A percentile compares a stretch with the other conserved stretches of the same genome.
phyloP scores from a whole-genome alignment of 92 coral and sea anemone genomes.

The Palythoa grandiflora region DNA sequence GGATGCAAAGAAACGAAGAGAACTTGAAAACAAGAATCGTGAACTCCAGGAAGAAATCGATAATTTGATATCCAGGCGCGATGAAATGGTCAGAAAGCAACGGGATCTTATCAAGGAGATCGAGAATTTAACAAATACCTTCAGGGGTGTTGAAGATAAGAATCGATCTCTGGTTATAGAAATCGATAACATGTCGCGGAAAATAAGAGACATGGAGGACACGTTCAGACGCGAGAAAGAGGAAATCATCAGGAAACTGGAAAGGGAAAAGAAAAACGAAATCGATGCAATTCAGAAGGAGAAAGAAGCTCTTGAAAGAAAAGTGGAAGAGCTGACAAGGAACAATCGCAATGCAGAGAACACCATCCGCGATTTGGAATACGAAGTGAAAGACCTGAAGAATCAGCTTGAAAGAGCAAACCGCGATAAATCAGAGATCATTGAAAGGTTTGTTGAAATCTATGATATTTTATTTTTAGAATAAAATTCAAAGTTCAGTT shows the following conservation, averaged over 20 bases:
- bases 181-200: slow-evolving; percentile 71
- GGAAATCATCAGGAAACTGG: slow-evolving; percentile 68
- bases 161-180: slow-evolving; percentile 73
- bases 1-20: slow-evolving; percentile 70
- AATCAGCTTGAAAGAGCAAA: slow-evolving; percentile 27
- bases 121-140: slow-evolving; percentile 66
- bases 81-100: slow-evolving; percentile 75
- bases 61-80: slow-evolving; percentile 67
- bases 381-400: slow-evolving; percentile 50
- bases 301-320: slow-evolving; percentile 67
- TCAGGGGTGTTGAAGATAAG: slow-evolving; percentile 68
- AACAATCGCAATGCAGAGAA: slow-evolving; percentile 66
- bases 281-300: slow-evolving; percentile 68
- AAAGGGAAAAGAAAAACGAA: slow-evolving; percentile 74
- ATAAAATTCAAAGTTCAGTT: neutral
- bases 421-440: slow-evolving; percentile 27
- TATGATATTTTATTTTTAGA: neutral
- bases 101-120: slow-evolving; percentile 72
- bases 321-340: slow-evolving; percentile 64
- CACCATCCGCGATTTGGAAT: slow-evolving; percentile 63
- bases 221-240: slow-evolving; percentile 79
- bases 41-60: slow-evolving; percentile 76
- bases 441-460: slow-evolving; percentile 27
- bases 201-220: slow-evolving; percentile 84
- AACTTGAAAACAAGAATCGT: slow-evolving; percentile 70